These are phyloP conservation scores for Leptothorax acervorum DNA, from an alignment of 2,888 invertebrate species.

Conservation along the genomic window DNA sequence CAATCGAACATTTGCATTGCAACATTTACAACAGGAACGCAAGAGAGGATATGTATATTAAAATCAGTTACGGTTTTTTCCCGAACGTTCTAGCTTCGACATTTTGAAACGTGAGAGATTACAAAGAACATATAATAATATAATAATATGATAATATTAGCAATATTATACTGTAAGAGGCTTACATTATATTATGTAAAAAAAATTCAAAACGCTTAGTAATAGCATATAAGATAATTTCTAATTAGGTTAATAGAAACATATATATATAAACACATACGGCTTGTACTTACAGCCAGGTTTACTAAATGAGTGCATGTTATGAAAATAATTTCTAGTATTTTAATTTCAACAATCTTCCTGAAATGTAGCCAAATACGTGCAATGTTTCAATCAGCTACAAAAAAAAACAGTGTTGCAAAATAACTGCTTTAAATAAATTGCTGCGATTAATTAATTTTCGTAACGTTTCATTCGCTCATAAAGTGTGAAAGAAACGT, in stretches of 20 bases:
- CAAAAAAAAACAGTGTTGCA: neutral
- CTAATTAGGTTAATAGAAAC: conserved; percentile 23
- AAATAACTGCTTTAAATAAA: neutral
- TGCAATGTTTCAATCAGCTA: neutral
- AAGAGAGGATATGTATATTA: conserved; percentile 2
- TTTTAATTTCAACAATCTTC: neutral
- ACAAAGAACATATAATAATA: neutral
- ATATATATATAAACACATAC: neutral
- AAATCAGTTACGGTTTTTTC: neutral
- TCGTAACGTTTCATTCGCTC: neutral
- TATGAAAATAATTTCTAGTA: neutral
- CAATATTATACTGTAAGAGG: neutral
- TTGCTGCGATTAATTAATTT: neutral
- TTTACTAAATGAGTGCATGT: neutral
- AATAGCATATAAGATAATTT: neutral
- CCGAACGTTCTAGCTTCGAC: neutral
- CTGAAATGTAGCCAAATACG: neutral
- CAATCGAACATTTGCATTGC: neutral
- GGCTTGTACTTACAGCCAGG: too few species aligned
- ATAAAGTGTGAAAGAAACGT: neutral
- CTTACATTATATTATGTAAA: neutral
- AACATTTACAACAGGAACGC: neutral
- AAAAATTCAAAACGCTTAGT: neutral
- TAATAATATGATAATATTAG: neutral
- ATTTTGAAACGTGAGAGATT: neutral